A percentile compares a stretch with the other conserved stretches of the same genome.
Evolutionary conservation across 35 echinoderm and acorn worm species (phyloP).

Genomic region (Anneissia japonica): DNA sequence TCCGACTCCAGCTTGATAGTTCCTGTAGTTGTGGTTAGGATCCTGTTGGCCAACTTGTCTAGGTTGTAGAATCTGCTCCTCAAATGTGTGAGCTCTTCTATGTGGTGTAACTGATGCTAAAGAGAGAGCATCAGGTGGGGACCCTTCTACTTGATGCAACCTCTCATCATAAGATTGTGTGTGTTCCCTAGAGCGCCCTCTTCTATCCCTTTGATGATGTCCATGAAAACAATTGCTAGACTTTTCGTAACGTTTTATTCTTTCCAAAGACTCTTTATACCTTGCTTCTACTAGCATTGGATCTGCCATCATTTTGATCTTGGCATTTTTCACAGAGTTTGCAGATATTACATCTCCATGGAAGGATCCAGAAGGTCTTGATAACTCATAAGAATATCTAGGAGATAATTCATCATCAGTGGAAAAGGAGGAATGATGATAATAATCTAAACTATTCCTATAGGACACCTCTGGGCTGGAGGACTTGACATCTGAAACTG

Average conservation of each 20-base stretch:
- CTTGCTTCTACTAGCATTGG: neutral
- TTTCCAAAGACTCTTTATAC: neutral
- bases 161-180: neutral
- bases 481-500: neutral
- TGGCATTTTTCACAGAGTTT: neutral
- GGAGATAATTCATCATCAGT: neutral
- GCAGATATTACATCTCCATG: neutral
- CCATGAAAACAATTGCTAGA: neutral
- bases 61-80: neutral
- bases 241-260: neutral
- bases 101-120: neutral
- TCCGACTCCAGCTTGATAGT: neutral
- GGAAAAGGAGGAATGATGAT: neutral
- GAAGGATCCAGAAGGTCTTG: neutral
- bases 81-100: neutral
- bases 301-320: conserved; percentile 1
- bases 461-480: neutral
- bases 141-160: neutral
- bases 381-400: neutral
- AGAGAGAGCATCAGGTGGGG: neutral
- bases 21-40: neutral
- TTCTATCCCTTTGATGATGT: neutral
- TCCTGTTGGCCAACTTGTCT: neutral
- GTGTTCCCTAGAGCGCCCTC: neutral
- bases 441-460: neutral